These are phyloP conservation scores for Lucilia sericata DNA, from an alignment of 1,140 invertebrate genomes.

Conservation along the genomic window DNA sequence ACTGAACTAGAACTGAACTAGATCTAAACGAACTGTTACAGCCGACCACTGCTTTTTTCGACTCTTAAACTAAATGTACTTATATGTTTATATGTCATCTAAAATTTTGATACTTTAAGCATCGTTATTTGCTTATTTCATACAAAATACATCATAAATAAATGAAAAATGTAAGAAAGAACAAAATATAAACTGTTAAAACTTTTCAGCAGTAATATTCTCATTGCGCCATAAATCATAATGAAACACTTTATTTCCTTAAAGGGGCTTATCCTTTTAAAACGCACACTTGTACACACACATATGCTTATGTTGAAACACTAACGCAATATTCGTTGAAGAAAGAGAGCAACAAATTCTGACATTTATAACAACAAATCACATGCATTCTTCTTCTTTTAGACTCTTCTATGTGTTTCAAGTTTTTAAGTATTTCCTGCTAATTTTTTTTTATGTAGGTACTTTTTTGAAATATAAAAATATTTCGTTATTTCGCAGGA, in stretches of 20 bases:
- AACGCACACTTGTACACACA: neutral
- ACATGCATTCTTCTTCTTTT: neutral
- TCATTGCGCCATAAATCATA: slow-evolving; percentile 29
- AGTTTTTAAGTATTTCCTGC: neutral
- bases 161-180: neutral
- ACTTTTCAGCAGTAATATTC: slow-evolving; percentile 18
- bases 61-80: neutral
- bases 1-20: no score
- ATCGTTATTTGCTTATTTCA: neutral
- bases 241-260: slow-evolving; percentile 10
- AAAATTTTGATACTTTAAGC: slow-evolving; percentile 1
- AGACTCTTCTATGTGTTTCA: neutral
- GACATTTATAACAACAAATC: neutral
- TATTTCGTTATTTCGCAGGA: neutral
- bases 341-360: neutral
- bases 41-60: no score
- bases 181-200: neutral
- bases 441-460: neutral
- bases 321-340: neutral
- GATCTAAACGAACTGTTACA: no score
- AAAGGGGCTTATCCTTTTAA: neutral
- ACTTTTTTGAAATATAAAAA: neutral
- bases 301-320: neutral
- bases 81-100: neutral
- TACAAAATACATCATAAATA: neutral